Conservation (phyloP, 2,888 invertebrate genomes). For the Cyaniris semiargus region DNA sequence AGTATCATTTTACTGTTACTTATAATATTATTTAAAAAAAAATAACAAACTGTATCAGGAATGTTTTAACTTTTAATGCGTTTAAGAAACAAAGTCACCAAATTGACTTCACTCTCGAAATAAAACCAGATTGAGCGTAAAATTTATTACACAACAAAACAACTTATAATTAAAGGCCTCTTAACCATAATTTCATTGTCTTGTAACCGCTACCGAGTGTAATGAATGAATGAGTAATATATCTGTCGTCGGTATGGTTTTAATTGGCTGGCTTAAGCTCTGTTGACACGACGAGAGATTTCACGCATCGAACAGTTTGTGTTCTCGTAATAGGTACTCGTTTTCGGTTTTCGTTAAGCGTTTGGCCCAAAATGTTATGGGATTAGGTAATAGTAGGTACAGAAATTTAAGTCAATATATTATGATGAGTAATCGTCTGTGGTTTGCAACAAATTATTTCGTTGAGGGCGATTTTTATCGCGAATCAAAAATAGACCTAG, state of each 20-base stretch:
- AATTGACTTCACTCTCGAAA: background rate
- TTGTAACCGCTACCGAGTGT: slow-evolving; percentile 14
- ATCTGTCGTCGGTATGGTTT: slow-evolving; percentile 21
- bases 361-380: background rate
- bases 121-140: slow-evolving; percentile 45
- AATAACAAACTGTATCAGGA: background rate
- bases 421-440: too few species aligned
- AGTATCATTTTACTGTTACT: too few species aligned
- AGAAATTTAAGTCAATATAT: background rate
- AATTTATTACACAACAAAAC: slow-evolving; percentile 8
- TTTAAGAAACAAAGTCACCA: background rate
- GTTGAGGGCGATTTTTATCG: too few species aligned
- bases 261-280: slow-evolving; percentile 18
- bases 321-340: background rate
- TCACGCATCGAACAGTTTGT: background rate
- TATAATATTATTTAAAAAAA: background rate
- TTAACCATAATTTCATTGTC: slow-evolving; percentile 28
- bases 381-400: background rate
- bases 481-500: too few species aligned
- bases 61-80: background rate
- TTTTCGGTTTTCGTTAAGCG: background rate
- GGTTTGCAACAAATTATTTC: too few species aligned
- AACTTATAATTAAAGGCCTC: slow-evolving; percentile 12
- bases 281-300: slow-evolving; percentile 1
- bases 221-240: slow-evolving; percentile 24